Conservation (phyloP, 2,113 vertebrate genomes). For the Tragelaphus strepsiceros region DNA sequence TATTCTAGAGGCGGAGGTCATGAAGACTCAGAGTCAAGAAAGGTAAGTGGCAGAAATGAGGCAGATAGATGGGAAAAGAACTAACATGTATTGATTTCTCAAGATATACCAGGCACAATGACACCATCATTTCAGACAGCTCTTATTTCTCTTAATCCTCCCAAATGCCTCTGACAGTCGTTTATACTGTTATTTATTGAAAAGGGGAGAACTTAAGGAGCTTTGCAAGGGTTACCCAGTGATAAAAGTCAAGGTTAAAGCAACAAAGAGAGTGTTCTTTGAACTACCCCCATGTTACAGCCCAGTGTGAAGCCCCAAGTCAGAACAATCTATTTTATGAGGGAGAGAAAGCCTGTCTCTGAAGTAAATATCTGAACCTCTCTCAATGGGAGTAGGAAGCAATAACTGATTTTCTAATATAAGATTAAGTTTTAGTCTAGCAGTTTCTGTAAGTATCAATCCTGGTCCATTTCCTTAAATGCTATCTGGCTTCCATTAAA, state of each 20-base stretch:
- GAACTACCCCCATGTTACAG: background rate
- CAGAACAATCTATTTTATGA: background rate
- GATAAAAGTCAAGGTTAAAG: constrained; percentile 46
- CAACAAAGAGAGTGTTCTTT: background rate
- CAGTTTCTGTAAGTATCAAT: background rate
- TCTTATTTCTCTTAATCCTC: constrained; percentile 61
- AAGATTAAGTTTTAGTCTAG: background rate
- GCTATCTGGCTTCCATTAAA: background rate
- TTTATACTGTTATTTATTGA: constrained; percentile 56
- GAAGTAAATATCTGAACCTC: background rate
- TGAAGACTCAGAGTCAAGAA: background rate
- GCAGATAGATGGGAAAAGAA: constrained; percentile 44
- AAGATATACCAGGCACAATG: constrained; percentile 3
- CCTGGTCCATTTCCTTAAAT: background rate
- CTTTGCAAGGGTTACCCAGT: constrained; percentile 28
- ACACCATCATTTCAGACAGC: constrained; percentile 22
- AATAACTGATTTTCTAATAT: background rate
- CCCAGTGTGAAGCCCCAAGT: background rate
- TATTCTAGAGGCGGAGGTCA: constrained; percentile 15
- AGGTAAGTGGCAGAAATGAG: constrained; percentile 43
- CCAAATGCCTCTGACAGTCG: constrained; percentile 25
- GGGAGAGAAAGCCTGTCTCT: background rate
- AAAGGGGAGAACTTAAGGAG: background rate
- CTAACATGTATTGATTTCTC: constrained; percentile 58
- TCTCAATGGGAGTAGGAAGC: background rate